phyloP scores from a whole-genome alignment of 2,113 vertebrate species.

The Reinhardtius hippoglossoides region DNA sequence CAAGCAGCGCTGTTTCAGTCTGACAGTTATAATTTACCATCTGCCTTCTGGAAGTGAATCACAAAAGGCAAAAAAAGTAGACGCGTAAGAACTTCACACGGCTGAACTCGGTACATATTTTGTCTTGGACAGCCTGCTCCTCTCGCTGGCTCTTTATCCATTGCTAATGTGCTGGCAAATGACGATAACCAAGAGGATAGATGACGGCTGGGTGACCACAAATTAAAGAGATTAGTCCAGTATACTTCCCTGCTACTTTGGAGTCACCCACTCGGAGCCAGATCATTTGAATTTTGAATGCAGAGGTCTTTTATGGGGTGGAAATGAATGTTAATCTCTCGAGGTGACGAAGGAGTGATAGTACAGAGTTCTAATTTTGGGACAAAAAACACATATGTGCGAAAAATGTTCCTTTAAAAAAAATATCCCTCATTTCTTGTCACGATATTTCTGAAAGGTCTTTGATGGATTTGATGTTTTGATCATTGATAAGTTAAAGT shows the following conservation, averaged over 20 bases:
- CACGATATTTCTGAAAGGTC: background rate
- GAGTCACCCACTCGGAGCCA: conserved; percentile 61
- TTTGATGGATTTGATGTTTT: background rate
- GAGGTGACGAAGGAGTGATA: conserved; percentile 2
- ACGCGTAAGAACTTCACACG: background rate
- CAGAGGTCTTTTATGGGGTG: conserved; percentile 38
- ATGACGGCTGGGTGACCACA: conserved; percentile 73
- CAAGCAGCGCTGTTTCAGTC: conserved; percentile 42
- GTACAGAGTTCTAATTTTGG: background rate
- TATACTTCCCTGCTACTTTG: conserved; percentile 73
- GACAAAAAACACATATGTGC: background rate
- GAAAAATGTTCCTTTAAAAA: too few relatives aligned
- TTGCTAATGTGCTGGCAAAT: conserved; percentile 80
- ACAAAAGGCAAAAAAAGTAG: conserved; percentile 25
- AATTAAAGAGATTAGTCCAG: conserved; percentile 81
- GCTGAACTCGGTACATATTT: conserved; percentile 49
- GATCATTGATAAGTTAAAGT: background rate
- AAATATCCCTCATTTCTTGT: background rate
- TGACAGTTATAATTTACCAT: conserved; percentile 48
- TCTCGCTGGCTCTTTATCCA: conserved; percentile 57
- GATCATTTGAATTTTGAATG: conserved; percentile 58
- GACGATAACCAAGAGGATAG: conserved; percentile 66
- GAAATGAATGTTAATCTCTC: conserved; percentile 22
- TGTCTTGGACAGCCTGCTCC: conserved; percentile 47
- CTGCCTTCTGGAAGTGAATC: conserved; percentile 38